phyloP scores from a whole-genome alignment of 2,888 invertebrate genomes.

The Rhimphoctona megacephalus region DNA sequence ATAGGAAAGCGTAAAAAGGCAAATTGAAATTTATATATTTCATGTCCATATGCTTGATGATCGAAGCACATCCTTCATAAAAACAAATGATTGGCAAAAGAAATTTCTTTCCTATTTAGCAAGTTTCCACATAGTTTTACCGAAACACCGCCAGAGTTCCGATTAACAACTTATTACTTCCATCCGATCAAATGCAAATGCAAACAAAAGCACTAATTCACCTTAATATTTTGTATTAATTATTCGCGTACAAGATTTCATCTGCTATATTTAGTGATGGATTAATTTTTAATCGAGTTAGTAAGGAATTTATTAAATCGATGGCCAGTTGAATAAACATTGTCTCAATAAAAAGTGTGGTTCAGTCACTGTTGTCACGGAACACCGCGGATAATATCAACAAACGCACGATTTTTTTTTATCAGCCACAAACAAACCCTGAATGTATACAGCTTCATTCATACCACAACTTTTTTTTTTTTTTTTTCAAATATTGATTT shows the following conservation, averaged over 20 bases:
- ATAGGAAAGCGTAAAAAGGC: too few relatives aligned
- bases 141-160: not conserved
- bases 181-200: too few relatives aligned
- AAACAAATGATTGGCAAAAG: not conserved
- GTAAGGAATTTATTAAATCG: not conserved
- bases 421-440: not conserved
- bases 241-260: not conserved
- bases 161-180: not conserved
- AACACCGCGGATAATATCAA: not conserved
- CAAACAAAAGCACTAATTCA: not conserved
- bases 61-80: not conserved
- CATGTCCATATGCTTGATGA: not conserved
- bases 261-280: not conserved
- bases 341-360: not conserved
- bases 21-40: not conserved
- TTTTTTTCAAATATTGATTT: not conserved
- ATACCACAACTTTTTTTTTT: not conserved
- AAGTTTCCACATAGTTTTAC: not conserved
- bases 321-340: not conserved
- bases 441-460: not conserved
- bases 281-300: not conserved
- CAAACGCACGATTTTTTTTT: not conserved
- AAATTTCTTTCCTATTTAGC: not conserved
- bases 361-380: not conserved
- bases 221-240: not conserved